These are phyloP conservation scores for Carassius auratus DNA, from an alignment of 2,113 vertebrate genomes.

Conservation along the genomic window DNA sequence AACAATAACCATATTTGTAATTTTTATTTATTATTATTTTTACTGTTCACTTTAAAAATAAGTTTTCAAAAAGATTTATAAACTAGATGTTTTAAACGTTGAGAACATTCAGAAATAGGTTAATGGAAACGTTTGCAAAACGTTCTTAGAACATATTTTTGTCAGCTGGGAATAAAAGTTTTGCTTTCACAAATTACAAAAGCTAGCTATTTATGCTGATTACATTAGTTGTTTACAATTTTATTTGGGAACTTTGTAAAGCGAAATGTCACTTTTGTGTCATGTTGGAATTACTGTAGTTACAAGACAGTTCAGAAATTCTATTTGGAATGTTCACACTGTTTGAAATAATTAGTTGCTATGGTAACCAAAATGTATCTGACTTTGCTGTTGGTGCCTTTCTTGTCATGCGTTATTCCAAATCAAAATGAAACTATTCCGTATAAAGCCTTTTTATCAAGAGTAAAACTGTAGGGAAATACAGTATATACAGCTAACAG, in stretches of 20 bases:
- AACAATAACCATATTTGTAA: too few relatives aligned
- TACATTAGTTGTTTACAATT: background rate
- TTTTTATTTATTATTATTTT: too few relatives aligned
- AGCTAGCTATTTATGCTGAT: background rate
- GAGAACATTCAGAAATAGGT: too few relatives aligned
- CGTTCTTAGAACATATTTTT: too few relatives aligned
- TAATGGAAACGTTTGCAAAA: too few relatives aligned
- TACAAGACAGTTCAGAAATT: background rate
- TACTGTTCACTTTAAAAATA: too few relatives aligned
- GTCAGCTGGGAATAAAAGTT: background rate
- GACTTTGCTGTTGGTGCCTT: background rate
- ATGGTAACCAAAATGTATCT: background rate
- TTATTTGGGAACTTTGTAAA: background rate
- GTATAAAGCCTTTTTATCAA: background rate
- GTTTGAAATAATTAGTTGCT: background rate
- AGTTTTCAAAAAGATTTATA: too few relatives aligned
- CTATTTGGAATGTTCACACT: background rate
- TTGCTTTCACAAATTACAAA: background rate
- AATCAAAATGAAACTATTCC: background rate
- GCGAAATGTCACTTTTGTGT: background rate
- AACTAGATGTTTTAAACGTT: too few relatives aligned
- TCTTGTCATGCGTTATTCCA: background rate
- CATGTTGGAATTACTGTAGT: background rate
- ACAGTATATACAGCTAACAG: background rate
- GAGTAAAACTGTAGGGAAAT: background rate